Evolutionary conservation across 1,140 invertebrate species (phyloP).

Genomic region (Lucilia sericata): DNA sequence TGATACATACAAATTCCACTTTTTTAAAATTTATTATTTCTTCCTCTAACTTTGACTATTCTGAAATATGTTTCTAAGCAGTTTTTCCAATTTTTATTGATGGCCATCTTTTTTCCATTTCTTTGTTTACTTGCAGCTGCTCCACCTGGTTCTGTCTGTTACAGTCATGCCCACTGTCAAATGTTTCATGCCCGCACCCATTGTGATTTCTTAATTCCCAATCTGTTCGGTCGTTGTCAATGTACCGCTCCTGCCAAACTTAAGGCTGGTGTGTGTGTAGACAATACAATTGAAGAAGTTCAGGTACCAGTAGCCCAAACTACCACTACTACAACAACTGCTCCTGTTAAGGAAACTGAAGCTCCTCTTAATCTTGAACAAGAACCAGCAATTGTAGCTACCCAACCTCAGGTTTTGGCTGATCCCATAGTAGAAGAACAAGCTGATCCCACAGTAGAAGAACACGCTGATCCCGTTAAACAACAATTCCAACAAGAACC

Average conservation of each 20-base stretch:
- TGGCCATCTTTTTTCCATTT: background rate
- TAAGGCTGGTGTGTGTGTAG: slow-evolving; percentile 74
- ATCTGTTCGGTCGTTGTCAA: slow-evolving; percentile 87
- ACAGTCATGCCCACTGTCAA: slow-evolving; percentile 87
- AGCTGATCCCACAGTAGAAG: background rate
- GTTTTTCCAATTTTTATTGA: background rate
- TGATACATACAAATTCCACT: background rate
- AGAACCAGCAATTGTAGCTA: slow-evolving; percentile 47
- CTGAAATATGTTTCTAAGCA: background rate
- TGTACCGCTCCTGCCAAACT: slow-evolving; percentile 79
- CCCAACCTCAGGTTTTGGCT: slow-evolving; percentile 19
- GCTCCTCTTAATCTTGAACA: slow-evolving; percentile 49
- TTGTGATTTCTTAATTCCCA: slow-evolving; percentile 89
- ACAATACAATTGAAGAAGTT: slow-evolving; percentile 50
- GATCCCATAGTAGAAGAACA: slow-evolving; percentile 3
- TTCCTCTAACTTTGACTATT: too few relatives aligned
- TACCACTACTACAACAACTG: slow-evolving; percentile 52
- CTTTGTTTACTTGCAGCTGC: slow-evolving; percentile 76
- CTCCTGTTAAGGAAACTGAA: slow-evolving; percentile 48
- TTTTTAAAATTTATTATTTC: background rate
- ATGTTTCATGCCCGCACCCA: slow-evolving; percentile 84
- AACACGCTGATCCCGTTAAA: background rate
- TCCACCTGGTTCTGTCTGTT: slow-evolving; percentile 88
- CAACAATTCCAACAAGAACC: background rate
- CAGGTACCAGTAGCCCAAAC: slow-evolving; percentile 61